Conservation (phyloP, 2,113 vertebrate species). For the Oreochromis niloticus region DNA sequence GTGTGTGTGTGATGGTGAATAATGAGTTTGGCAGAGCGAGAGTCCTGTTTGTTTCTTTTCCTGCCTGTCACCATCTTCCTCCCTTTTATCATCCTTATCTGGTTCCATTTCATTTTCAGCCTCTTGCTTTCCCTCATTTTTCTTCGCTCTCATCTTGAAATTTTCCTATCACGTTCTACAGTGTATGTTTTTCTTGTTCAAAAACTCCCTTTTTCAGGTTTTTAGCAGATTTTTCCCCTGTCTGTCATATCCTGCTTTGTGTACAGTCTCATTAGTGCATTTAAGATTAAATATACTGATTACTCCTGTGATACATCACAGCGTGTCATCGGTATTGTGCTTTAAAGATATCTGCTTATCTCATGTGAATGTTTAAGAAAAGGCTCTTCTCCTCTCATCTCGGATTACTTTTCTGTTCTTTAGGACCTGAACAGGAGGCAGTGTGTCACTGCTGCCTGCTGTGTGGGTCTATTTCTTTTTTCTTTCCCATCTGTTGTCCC, state of each 20-base stretch:
- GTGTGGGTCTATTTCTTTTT: background rate
- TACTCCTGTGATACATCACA: background rate
- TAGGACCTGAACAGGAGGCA: background rate
- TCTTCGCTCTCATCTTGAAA: background rate
- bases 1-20: background rate
- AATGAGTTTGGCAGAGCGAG: background rate
- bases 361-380: background rate
- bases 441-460: background rate
- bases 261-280: background rate
- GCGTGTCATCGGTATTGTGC: background rate
- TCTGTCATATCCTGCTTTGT: background rate
- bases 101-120: background rate
- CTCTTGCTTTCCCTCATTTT: background rate
- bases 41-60: slow-evolving; percentile 1
- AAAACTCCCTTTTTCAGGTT: background rate
- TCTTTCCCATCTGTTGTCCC: background rate
- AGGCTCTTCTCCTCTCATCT: background rate
- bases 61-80: background rate
- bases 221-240: background rate
- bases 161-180: background rate
- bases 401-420: background rate
- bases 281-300: background rate
- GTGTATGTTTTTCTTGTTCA: background rate
- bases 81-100: slow-evolving; percentile 16
- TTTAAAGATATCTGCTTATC: background rate